Base-by-base conservation (phyloP, 2,113 vertebrate genomes). In the Dasyurus viverrinus region DNA sequence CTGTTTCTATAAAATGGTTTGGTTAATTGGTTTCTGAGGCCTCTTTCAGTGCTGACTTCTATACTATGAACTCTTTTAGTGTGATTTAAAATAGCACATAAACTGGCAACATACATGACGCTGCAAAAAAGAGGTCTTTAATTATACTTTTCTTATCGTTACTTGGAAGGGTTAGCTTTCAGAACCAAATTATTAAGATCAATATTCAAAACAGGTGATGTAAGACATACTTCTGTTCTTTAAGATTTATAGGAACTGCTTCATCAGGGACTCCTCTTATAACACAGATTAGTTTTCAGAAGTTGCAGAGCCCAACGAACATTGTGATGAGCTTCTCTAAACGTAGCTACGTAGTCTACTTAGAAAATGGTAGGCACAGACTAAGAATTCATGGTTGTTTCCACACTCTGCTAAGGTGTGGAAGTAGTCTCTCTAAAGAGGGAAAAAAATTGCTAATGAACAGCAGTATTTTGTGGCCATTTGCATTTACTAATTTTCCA, bases 361-460 rank as follows among this genome's bases (percentile, higher is more conserved):
- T 42, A n/a, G 19, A 42, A n/a, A 84, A 23, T n/a, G 68, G 60
- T 19, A n/a, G 16, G 60, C 60, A 36, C 57, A 36, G 57, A 36
- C 30, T 76, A 16, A 84, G n/a, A 2, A 84, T 23, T 23, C 19
- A 24, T 42, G 53, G 93, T 84, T 93, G 22, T 1, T 52, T 19
- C 55, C 50, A 48, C n/a, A 84, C 19, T 25, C 14, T 84, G 48
- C 53, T 27, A 60, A 89, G 68, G 19, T 42, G 19, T 54, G 93
- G 92, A 92, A 92, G 89, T 54, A 52, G n/a, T 84, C 30, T 89
- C 96, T 96, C 92, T 11, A 50, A 93, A 93, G 53, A 95, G 47
- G 46, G 92, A 95, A 96, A 92, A 93, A 93, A 94, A 53, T 76
- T 93, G 57, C 91, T 84, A 90, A 92, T 53, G 91, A 55, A 42